These are phyloP conservation scores for Macrocentrus cingulum DNA, from an alignment of 1,140 invertebrate genomes.

Conservation along the genomic window DNA sequence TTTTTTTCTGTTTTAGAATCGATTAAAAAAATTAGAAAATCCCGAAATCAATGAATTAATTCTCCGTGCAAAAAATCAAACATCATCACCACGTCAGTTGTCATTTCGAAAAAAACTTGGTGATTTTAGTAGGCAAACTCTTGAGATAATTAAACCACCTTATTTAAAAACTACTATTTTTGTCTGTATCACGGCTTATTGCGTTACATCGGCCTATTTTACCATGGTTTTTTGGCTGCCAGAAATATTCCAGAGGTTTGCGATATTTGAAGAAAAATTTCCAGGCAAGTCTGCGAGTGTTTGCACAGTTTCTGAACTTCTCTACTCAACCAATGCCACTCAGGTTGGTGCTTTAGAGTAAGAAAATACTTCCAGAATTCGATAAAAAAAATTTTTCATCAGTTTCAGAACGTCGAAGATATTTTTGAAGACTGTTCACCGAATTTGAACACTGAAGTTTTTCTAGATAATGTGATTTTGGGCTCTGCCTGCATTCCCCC, in stretches of 20 bases:
- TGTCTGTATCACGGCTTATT: constrained; percentile 34
- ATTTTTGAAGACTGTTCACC: constrained; percentile 34
- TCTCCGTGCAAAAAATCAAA: neutral
- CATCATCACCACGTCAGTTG: neutral
- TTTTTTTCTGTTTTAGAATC: neutral
- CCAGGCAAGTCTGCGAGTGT: constrained; percentile 45
- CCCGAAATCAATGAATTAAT: constrained; percentile 10
- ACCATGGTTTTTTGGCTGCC: constrained; percentile 60
- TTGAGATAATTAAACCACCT: constrained; percentile 35
- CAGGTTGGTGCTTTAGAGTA: neutral
- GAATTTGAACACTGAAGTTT: constrained; percentile 44
- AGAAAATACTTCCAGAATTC: neutral
- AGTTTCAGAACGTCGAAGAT: constrained; percentile 8
- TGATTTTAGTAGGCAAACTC: constrained; percentile 32
- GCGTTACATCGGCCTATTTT: constrained; percentile 50
- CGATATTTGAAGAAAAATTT: constrained; percentile 41
- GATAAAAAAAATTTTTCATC: neutral
- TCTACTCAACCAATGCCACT: constrained; percentile 10
- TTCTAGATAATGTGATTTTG: constrained; percentile 46
- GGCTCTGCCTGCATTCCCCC: constrained; percentile 50
- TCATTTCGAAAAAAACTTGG: neutral
- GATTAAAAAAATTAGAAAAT: constrained; percentile 3
- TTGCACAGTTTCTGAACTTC: constrained; percentile 42
- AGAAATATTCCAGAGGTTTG: constrained; percentile 55
- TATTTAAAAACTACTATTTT: constrained; percentile 35